Conservation (phyloP, 2,888 invertebrate species). For the Acanthosepion lycidas region DNA sequence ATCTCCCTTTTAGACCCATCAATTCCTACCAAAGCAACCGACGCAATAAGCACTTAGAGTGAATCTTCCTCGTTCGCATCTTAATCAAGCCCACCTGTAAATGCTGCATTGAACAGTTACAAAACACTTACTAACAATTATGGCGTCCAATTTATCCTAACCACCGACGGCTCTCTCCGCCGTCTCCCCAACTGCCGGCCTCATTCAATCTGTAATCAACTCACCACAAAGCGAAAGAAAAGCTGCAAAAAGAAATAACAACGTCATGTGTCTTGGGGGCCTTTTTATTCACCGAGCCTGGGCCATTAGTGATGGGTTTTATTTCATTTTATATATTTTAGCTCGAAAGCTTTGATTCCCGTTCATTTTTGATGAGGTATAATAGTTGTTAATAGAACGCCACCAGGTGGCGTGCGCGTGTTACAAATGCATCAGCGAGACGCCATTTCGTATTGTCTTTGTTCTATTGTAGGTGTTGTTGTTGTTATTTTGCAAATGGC, state of each 20-base stretch:
- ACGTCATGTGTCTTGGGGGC: neutral
- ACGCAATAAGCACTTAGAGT: neutral
- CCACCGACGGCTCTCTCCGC: neutral
- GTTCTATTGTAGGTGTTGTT: neutral
- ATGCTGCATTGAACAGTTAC: neutral
- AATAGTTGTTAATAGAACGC: neutral
- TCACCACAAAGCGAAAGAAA: neutral
- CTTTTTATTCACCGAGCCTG: neutral
- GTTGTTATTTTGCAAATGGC: neutral
- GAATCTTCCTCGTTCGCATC: neutral
- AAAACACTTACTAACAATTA: neutral
- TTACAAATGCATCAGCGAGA: neutral
- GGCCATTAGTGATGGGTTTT: neutral
- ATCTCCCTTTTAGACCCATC: no score
- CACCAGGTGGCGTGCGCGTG: neutral
- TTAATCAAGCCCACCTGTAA: neutral
- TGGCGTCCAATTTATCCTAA: neutral
- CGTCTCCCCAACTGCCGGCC: no score
- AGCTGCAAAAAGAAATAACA: neutral
- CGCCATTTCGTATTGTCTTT: neutral
- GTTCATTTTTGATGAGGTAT: constrained; percentile 14
- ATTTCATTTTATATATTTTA: neutral
- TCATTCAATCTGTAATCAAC: neutral
- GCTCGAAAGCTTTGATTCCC: neutral
- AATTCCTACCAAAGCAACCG: no score